These are phyloP conservation scores for Leptopilina drosophilae DNA, from an alignment of 2,888 invertebrate genomes.

Conservation along the genomic window DNA sequence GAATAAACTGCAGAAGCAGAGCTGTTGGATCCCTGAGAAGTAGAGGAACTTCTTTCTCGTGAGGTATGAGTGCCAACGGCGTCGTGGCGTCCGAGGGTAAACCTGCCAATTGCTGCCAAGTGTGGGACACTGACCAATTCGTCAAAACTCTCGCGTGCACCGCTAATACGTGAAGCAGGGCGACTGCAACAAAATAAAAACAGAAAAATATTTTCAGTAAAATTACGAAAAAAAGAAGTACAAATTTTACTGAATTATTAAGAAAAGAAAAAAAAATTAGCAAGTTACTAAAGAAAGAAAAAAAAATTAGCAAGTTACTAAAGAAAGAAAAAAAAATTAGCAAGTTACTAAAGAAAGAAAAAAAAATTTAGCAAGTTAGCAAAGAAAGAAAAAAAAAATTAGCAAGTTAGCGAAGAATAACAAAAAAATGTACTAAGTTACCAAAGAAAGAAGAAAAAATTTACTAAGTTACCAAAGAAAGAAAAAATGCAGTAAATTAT, in stretches of 20 bases:
- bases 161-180: constrained; percentile 91
- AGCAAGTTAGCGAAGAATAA: neutral
- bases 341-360: too few relatives aligned
- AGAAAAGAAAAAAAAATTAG: too few relatives aligned
- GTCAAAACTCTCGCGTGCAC: constrained; percentile 88
- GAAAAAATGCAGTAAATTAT: too few relatives aligned
- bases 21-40: constrained; percentile 92
- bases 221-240: too few relatives aligned
- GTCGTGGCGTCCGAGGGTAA: constrained; percentile 64
- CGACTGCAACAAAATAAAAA: constrained; percentile 82
- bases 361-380: too few relatives aligned
- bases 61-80: constrained; percentile 73
- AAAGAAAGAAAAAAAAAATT: constrained; percentile 60
- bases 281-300: constrained; percentile 57
- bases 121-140: constrained; percentile 81
- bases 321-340: neutral
- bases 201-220: too few relatives aligned
- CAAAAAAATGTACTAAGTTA: neutral
- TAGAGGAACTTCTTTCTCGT: constrained; percentile 86
- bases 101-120: constrained; percentile 80
- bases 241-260: too few relatives aligned
- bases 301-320: constrained; percentile 44
- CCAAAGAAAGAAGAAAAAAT: too few relatives aligned
- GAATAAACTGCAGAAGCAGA: constrained; percentile 90
- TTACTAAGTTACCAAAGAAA: neutral